phyloP scores from a whole-genome alignment of 2,113 vertebrate species.

The Xiphophorus couchianus region DNA sequence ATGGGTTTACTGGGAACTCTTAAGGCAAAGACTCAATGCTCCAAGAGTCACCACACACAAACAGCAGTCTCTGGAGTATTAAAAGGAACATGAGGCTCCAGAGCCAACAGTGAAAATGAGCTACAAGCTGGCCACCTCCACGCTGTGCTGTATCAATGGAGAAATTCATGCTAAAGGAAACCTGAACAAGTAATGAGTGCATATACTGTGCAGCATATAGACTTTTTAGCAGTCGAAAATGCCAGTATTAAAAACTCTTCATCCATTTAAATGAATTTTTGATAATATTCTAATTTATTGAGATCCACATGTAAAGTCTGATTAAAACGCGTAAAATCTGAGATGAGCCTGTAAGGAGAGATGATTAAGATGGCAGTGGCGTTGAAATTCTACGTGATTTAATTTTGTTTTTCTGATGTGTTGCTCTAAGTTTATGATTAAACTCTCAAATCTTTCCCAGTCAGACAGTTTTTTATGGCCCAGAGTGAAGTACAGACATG shows the following conservation, averaged over 20 bases:
- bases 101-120: background rate
- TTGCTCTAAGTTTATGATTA: conserved; percentile 50
- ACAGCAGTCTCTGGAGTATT: too few relatives aligned
- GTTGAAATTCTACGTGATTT: conserved; percentile 60
- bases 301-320: conserved; percentile 8
- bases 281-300: background rate
- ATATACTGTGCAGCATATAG: background rate
- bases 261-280: background rate
- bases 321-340: conserved; percentile 15
- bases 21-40: too few relatives aligned
- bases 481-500: conserved; percentile 22
- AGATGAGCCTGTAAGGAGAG: background rate
- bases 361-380: conserved; percentile 47
- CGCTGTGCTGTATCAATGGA: background rate
- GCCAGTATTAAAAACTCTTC: too few relatives aligned
- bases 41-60: too few relatives aligned
- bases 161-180: background rate
- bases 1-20: too few relatives aligned
- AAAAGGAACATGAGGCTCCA: too few relatives aligned
- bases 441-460: conserved; percentile 22
- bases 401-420: conserved; percentile 45
- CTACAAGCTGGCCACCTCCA: background rate
- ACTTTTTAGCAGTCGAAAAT: background rate
- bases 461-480: conserved; percentile 39
- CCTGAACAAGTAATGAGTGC: background rate